phyloP scores from a whole-genome alignment of 2,113 vertebrate genomes.

The Podarcis muralis region DNA sequence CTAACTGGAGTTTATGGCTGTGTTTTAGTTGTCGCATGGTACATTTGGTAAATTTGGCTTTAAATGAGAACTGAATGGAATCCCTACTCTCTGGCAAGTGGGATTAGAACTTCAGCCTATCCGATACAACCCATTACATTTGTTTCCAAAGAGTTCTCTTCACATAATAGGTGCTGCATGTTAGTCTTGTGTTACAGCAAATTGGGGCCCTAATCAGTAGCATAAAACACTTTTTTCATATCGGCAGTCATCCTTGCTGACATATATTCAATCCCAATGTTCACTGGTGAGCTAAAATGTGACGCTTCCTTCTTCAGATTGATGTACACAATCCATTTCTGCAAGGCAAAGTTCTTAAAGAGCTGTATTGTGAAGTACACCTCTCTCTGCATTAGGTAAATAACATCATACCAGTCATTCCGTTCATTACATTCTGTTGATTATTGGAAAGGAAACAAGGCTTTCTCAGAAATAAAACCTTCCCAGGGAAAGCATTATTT shows the following conservation, averaged over 20 bases:
- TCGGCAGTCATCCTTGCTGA: neutral
- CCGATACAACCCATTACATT: neutral
- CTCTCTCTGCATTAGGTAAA: constrained; percentile 31
- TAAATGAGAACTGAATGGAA: no score
- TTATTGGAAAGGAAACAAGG: constrained; percentile 10
- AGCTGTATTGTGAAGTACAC: constrained; percentile 31
- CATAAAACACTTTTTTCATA: neutral
- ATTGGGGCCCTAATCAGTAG: neutral
- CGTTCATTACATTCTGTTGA: constrained; percentile 9
- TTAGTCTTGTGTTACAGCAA: neutral
- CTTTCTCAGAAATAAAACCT: neutral
- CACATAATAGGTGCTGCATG: neutral
- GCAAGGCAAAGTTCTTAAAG: constrained; percentile 20
- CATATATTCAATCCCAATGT: neutral
- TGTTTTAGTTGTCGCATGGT: no score
- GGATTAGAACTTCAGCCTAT: no score
- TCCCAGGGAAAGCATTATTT: neutral
- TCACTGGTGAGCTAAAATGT: neutral
- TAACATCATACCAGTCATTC: neutral
- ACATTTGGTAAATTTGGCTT: no score
- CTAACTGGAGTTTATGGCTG: no score
- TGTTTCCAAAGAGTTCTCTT: neutral
- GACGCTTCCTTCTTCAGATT: constrained; percentile 26
- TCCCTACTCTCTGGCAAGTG: no score
- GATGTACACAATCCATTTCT: constrained; percentile 7